Evolutionary conservation across 2,797 vertebrate genomes (phyloP).

Genomic region (Crocodylus rhombifer): DNA sequence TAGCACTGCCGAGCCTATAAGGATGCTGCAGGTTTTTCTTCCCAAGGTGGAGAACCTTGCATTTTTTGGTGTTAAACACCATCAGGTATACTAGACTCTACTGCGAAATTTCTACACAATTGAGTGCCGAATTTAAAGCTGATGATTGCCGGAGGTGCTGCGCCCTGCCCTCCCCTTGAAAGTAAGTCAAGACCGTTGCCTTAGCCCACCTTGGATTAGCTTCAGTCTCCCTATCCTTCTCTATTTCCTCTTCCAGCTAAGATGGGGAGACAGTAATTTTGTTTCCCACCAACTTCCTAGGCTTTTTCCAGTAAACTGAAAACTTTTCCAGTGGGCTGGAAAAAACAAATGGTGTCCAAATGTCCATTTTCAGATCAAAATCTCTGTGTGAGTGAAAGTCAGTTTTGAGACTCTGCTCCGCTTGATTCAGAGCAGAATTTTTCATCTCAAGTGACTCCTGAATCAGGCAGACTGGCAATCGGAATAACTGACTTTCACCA

Average conservation of each 20-base stretch:
- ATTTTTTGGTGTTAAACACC: too few relatives aligned
- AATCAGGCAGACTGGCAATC: neutral
- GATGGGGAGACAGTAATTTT: neutral
- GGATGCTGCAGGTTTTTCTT: too few relatives aligned
- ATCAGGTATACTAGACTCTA: neutral
- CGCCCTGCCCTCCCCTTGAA: neutral
- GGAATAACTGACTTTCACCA: neutral
- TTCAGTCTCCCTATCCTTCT: neutral
- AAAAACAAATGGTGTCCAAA: neutral
- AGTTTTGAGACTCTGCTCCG: neutral
- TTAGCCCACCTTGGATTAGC: neutral
- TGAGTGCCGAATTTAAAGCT: neutral
- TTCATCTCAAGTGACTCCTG: neutral
- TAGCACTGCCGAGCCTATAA: too few relatives aligned
- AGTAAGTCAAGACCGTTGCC: neutral
- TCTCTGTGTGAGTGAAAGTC: neutral
- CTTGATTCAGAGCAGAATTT: neutral
- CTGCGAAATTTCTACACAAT: neutral
- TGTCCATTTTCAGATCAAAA: accelerated
- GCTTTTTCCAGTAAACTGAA: neutral
- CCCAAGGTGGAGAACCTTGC: too few relatives aligned
- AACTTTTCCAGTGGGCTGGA: neutral
- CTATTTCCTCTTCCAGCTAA: neutral
- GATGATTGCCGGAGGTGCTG: neutral
- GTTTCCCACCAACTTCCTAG: neutral